These are phyloP conservation scores for Echinops telfairi DNA, from an alignment of 2,113 vertebrate species.

Conservation along the genomic window DNA sequence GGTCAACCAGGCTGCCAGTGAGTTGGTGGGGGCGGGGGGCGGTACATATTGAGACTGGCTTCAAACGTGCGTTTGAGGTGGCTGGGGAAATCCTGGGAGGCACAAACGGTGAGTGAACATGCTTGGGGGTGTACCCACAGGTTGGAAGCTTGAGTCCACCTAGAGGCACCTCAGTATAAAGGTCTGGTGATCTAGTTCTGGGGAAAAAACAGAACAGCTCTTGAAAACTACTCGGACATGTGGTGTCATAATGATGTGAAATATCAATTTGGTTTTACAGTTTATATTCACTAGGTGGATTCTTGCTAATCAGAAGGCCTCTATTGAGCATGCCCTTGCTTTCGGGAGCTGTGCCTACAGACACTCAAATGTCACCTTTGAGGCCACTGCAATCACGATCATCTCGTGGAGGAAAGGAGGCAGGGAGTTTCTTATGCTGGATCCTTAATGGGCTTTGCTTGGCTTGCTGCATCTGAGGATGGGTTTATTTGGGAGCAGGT, in stretches of 20 bases:
- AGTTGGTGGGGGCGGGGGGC: too few species aligned
- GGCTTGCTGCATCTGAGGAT: background rate
- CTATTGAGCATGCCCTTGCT: too few species aligned
- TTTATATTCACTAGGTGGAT: too few species aligned
- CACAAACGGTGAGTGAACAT: background rate
- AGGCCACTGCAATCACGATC: too few species aligned
- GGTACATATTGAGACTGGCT: background rate
- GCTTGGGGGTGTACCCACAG: background rate
- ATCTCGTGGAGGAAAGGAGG: background rate
- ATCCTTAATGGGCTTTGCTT: background rate
- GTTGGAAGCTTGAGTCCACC: background rate
- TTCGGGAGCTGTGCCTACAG: too few species aligned
- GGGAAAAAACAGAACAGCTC: too few species aligned
- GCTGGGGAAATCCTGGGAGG: background rate
- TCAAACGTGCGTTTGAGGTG: background rate
- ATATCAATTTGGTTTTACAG: too few species aligned
- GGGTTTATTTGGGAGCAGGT: background rate
- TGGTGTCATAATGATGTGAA: too few species aligned
- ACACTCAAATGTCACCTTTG: too few species aligned
- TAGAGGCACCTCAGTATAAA: background rate
- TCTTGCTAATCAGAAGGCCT: too few species aligned
- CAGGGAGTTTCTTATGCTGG: background rate
- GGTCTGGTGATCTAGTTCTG: too few species aligned
- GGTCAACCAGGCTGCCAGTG: background rate
- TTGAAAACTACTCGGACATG: too few species aligned